Percentiles rank a stretch among this genome's conserved stretches.
These are phyloP conservation scores for Anodontia alba DNA, from an alignment of 2,888 invertebrate genomes.

Conservation along the genomic window DNA sequence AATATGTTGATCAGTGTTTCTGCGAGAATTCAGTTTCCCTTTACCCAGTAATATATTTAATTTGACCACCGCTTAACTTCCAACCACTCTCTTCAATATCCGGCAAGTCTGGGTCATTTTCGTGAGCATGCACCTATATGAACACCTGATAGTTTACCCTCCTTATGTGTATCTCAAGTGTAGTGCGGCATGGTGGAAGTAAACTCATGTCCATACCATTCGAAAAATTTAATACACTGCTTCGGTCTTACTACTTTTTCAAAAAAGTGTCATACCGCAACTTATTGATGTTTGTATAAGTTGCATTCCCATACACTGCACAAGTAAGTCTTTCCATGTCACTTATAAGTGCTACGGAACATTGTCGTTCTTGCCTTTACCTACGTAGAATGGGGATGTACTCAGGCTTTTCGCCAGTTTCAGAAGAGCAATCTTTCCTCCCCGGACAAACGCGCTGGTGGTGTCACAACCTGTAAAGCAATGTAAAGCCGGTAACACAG, in stretches of 20 bases:
- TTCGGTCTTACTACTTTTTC: constrained; percentile 4
- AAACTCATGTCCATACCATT: not conserved
- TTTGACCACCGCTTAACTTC: not conserved
- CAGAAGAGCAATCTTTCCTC: constrained; percentile 29
- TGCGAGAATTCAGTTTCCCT: not conserved
- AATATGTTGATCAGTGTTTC: not conserved
- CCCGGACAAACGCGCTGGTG: constrained; percentile 43
- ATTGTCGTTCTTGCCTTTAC: not conserved
- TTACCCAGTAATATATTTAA: not conserved
- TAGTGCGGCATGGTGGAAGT: not conserved
- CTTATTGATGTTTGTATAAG: constrained; percentile 10
- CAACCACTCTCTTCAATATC: not conserved
- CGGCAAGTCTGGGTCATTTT: not conserved
- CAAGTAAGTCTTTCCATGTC: constrained; percentile 3
- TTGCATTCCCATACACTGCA: constrained; percentile 19
- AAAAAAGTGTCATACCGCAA: constrained; percentile 21
- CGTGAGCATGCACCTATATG: not conserved
- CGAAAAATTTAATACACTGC: not conserved
- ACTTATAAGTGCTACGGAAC: not conserved
- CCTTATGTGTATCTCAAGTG: not conserved
- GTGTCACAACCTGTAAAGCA: constrained; percentile 48
- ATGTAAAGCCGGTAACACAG: constrained; percentile 31
- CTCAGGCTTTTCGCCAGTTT: constrained; percentile 15
- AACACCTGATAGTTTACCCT: not conserved
- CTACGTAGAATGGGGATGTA: too few relatives aligned